Evolutionary conservation across 2,113 vertebrate genomes (phyloP), one percentile per base, ranked within the genome.

Genomic region (Crotalus tigris): DNA sequence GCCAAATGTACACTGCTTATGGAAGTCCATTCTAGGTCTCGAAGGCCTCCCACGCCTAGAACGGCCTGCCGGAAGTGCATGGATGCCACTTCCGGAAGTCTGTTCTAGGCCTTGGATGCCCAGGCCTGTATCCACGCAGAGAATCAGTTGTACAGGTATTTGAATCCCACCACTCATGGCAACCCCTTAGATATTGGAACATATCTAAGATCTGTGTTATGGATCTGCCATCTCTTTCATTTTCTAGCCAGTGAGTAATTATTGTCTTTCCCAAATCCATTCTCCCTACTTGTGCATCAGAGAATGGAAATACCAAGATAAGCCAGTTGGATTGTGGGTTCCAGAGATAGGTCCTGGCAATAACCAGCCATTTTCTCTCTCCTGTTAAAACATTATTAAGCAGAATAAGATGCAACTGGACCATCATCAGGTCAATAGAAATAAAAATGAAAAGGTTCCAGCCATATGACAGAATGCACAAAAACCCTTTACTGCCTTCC

Each of bases 361-460:
- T 24, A 64, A 8, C 12, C 17, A 46, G 24, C 57, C 46, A 46
- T 29, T 90, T 51, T 87, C 21, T 29, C 46, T 53, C 11, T 44
- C 44, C 17, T 39, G 69, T n/a, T 69, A 99, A 97, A 99, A 99
- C 94, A 99, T 99, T 85, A 98, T 99, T 88, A 99, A 99, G 94
- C 99, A 99, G 97, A 98, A 94, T 97, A 99, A 99, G 95, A 96
- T 96, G 75, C 98, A 99, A 94, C 98, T 99, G 93, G 99, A 98
- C 39, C 98, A 98, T 90, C 98, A 99, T 58, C 33, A 39, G 69
- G 33, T 81, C 5, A 81, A 39, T 39, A 39, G 33, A 81, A 81
- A 39, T 81, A 19, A 39, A n/a, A 53, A 87, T 12, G 51, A 9
- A 19, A 53, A 87, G 15, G 46, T 11, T 53, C 5, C 24, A 53